A percentile compares a stretch with the other conserved stretches of the same genome.
phyloP scores from a whole-genome alignment of 2,888 invertebrate species.

The Empis livida region DNA sequence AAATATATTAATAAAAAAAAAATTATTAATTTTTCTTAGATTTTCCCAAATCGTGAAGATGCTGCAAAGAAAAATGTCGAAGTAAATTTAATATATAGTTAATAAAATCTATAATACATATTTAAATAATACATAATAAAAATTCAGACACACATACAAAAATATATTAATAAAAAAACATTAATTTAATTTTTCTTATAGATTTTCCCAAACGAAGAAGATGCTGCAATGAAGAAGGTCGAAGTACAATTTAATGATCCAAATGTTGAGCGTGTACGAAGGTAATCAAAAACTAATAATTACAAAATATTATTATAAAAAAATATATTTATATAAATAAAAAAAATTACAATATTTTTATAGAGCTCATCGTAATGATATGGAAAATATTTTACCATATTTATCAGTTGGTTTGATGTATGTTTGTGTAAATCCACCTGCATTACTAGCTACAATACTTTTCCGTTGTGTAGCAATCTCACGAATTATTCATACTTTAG shows the following conservation, averaged over 20 bases:
- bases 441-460: conserved; percentile 38
- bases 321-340: background rate
- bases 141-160: too few species aligned
- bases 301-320: background rate
- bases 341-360: conserved; percentile 11
- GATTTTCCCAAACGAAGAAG: conserved; percentile 38
- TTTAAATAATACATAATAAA: too few species aligned
- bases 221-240: conserved; percentile 19
- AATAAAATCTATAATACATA: too few species aligned
- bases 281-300: too few species aligned
- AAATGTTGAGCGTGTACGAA: conserved; percentile 40
- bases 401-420: conserved; percentile 43
- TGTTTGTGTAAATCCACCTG: conserved; percentile 42
- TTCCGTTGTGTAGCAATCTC: conserved; percentile 43
- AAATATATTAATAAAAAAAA: too few species aligned
- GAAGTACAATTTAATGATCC: conserved; percentile 31
- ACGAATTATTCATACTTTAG: conserved; percentile 46
- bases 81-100: too few species aligned
- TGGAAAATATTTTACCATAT: conserved; percentile 54
- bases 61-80: too few species aligned
- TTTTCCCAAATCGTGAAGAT: too few species aligned
- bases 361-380: conserved; percentile 55
- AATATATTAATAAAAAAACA: too few species aligned
- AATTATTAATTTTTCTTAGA: too few species aligned
- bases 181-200: conserved; percentile 16